Evolutionary conservation across 2,113 vertebrate species (phyloP), one percentile per base, ranked within the genome.

Genomic region (Otus sunia): DNA sequence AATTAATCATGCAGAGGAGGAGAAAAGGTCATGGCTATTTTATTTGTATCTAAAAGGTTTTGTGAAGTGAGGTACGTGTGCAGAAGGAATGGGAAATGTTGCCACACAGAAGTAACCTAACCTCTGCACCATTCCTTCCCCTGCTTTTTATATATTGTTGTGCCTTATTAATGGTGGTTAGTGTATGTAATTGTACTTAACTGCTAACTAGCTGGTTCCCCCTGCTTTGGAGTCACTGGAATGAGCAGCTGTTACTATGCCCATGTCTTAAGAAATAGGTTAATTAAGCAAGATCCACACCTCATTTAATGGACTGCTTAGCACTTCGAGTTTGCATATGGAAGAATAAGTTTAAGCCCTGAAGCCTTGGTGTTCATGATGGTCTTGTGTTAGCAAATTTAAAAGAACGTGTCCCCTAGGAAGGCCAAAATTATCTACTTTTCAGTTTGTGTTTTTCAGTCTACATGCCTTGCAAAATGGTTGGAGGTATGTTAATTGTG

Each of bases 1-100:
- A 99, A 99, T 99, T 99, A 99, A 99, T 99, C 99, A 99, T 98
- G 95, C 98, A 97, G 96, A 98, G 96, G 97, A 98, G 97, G 98
- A 97, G 96, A 94, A 98, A 98, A 98, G 98, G 98, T 98, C 98
- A 97, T 45, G 71, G 82, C 93, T 77, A 95, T 90, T 96, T 98
- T 97, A 96, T 98, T 98, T 98, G 96, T 97, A 77, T 89, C 62
- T 45, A 67, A 94, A 95, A 93, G 94, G 88, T 85, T 91, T 97
- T 95, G 49, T 91, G 41, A 96, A 97, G 92, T 49, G 36, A 91
- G 39, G 26, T 69, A 37, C 5, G 6, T 59, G 75, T 90, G 64
- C 77, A 81, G 90, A 84, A 97, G 49, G 47, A 88, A 68, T 47
- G 75, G 71, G 52, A 81, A 69, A 69, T 76, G 81, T 95, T 96